These are phyloP conservation scores for Andrena marginata DNA, from an alignment of 2,888 invertebrate species.

Conservation along the genomic window DNA sequence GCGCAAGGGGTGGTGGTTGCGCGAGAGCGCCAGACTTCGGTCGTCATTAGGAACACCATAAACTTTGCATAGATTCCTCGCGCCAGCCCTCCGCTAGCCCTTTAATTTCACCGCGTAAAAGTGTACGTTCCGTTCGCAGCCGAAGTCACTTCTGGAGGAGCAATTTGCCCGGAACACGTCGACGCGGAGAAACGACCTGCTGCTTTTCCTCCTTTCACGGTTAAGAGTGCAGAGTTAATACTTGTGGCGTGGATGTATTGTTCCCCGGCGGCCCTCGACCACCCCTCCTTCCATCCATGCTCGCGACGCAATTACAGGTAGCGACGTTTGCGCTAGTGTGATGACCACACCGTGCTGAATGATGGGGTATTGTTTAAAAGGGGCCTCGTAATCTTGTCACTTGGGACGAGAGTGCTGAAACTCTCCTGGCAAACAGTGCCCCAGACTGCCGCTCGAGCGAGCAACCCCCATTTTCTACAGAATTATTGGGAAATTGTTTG, in stretches of 20 bases:
- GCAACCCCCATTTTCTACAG: too few species aligned
- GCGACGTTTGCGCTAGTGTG: not conserved
- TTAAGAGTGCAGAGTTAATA: conserved; percentile 50
- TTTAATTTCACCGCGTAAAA: conserved; percentile 35
- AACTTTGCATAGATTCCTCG: conserved; percentile 17
- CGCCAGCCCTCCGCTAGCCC: conserved; percentile 1
- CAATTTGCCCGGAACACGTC: conserved; percentile 52
- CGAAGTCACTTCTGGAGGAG: conserved; percentile 32
- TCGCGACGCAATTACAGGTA: conserved; percentile 8
- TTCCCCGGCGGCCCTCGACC: conserved; percentile 13
- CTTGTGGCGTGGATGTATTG: conserved; percentile 44
- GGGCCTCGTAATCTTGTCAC: not conserved
- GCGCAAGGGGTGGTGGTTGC: not conserved
- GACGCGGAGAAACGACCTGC: conserved; percentile 20
- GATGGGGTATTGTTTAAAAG: conserved; percentile 18
- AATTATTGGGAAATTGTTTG: too few species aligned
- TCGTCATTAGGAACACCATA: conserved; percentile 1
- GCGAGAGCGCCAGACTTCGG: not conserved
- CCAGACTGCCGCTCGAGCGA: not conserved
- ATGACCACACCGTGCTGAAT: conserved; percentile 6
- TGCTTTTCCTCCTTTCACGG: conserved; percentile 43
- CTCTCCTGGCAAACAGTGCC: not conserved
- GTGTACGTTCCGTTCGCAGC: conserved; percentile 4
- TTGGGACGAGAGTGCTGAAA: not conserved
- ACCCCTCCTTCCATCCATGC: not conserved